A percentile compares a stretch with the other conserved stretches of the same genome.
Conservation (phyloP, 2,797 vertebrate genomes). For the Parambassis ranga region DNA sequence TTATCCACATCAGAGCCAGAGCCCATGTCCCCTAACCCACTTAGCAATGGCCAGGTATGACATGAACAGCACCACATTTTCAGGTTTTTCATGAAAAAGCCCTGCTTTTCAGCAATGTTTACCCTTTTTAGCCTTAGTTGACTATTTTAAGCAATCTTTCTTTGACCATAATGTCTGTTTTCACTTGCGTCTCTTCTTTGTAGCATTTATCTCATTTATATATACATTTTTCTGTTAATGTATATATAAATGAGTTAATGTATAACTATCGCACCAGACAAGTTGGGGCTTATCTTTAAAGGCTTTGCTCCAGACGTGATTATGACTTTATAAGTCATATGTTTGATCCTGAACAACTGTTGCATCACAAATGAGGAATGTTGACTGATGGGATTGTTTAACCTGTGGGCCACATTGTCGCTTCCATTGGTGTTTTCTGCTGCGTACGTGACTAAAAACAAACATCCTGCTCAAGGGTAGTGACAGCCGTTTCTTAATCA, state of each 20-base stretch:
- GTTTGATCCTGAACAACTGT: constrained; percentile 44
- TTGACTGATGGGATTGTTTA: constrained; percentile 51
- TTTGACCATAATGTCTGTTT: no score
- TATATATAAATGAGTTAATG: constrained; percentile 30
- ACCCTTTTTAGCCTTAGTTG: no score
- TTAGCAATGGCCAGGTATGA: constrained; percentile 80
- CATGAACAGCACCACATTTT: neutral
- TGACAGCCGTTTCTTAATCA: neutral
- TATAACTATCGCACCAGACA: constrained; percentile 9
- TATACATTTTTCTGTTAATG: neutral
- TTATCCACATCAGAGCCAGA: constrained; percentile 70
- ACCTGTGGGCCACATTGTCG: constrained; percentile 17
- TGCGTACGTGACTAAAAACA: constrained; percentile 20
- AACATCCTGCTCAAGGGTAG: neutral
- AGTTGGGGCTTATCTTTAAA: neutral
- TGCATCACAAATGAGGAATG: constrained; percentile 67
- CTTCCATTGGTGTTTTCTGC: constrained; percentile 9
- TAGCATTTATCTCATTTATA: neutral
- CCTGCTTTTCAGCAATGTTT: neutral
- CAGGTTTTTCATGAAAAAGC: neutral
- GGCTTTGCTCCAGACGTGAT: constrained; percentile 28
- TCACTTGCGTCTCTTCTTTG: neutral
- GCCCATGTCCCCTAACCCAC: constrained; percentile 56
- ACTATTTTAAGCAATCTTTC: no score
- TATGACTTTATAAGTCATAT: constrained; percentile 34